phyloP scores from a whole-genome alignment of 2,888 invertebrate genomes.

The Caenorhabditis doughertyi region DNA sequence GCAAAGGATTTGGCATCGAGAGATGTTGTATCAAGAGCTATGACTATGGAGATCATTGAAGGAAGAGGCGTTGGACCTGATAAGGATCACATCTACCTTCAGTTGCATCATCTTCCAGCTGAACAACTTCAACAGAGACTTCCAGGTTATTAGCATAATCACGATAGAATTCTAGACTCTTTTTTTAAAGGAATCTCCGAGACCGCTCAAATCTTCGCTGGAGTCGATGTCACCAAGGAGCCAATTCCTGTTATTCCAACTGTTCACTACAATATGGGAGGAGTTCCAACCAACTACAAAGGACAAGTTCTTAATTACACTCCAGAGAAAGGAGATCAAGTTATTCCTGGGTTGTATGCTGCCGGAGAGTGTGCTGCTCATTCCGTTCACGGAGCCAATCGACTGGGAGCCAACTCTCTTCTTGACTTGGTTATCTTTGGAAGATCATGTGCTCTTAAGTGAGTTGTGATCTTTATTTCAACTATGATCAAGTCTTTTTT shows the following conservation, averaged over 20 bases:
- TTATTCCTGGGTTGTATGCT: constrained; percentile 94
- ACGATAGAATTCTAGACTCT: too few species aligned
- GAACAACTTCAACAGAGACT: constrained; percentile 88
- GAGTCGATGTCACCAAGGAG: constrained; percentile 97
- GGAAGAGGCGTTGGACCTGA: constrained; percentile 92
- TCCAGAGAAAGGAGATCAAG: constrained; percentile 78
- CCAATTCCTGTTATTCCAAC: constrained; percentile 98
- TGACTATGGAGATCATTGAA: constrained; percentile 94
- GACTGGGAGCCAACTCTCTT: constrained; percentile 97
- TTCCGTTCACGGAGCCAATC: constrained; percentile 98
- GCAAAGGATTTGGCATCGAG: constrained; percentile 98
- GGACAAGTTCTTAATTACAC: constrained; percentile 87
- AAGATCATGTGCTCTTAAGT: constrained; percentile 90
- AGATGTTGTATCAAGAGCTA: constrained; percentile 97
- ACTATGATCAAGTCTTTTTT: constrained; percentile 8
- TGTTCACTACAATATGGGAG: constrained; percentile 99
- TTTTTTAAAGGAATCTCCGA: constrained; percentile 99
- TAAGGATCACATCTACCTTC: constrained; percentile 85
- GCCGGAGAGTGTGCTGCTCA: constrained; percentile 95
- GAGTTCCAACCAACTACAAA: constrained; percentile 96
- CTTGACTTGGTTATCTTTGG: constrained; percentile 99
- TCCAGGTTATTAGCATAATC: too few species aligned
- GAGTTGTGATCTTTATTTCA: background rate
- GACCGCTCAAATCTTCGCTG: constrained; percentile 99
- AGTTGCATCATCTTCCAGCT: constrained; percentile 95